Evolutionary conservation across 2,113 vertebrate species (phyloP), one percentile per base, ranked within the genome.

Genomic region (Lophotis ruficrista): DNA sequence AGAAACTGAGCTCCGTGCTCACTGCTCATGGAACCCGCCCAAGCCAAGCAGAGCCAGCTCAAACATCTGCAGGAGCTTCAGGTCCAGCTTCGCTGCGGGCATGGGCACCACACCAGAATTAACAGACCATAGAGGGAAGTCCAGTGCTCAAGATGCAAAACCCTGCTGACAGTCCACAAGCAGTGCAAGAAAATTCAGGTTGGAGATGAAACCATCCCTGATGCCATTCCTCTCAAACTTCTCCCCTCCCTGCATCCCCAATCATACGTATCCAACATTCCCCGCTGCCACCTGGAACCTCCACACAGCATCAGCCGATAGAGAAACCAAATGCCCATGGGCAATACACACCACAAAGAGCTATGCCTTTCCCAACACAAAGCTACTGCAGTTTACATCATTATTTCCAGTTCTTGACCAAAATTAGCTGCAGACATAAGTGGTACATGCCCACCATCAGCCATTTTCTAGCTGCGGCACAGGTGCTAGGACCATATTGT

Each of bases 271-370:
- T 4, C 72, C 56, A 50, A 15, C 50, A 6, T 16, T 37, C 76
- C 28, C 85, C 4, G 0, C 11, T 43, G 56, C 33, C 37, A 25
- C 45, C 51, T 56, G 28, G 37, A 53, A 35, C 18, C 23, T 73
- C 24, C 53, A 24, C 61, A 10, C 4, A 19, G 51, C 41, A 20
- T 37, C 14, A 2, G 16, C 35, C 2, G 0, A 33, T 0, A 28
- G n/a, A 58, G 31, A 53, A 82, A 78, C 23, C 50, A 35, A 8
- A 11, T 2, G 10, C 7, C 41, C 12, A 2, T 3, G 19, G 57
- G 18, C 37, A 66, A 33, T 1, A 16, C 31, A 14, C 27, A 27
- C 21, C 73, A 43, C 24, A 12, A 54, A 19, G n/a, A 35, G 31
- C 50, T 31, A 5, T 12, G 35, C 16, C 35, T 51, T 47, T 56